Conservation (phyloP, 2,888 invertebrate genomes). For the Megalurothrips usitatus region DNA sequence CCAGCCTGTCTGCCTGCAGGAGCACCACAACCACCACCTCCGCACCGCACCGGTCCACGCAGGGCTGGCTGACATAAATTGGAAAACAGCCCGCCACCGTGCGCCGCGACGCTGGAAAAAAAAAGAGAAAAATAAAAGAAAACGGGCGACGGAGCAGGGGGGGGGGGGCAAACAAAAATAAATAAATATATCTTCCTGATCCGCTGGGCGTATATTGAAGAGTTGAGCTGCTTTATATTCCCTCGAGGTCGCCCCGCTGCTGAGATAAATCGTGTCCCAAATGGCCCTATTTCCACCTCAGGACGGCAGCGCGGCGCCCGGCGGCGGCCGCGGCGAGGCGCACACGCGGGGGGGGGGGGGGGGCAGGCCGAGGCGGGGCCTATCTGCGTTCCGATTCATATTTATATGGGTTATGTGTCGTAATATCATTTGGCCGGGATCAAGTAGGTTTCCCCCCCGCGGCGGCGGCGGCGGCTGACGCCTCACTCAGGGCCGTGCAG, state of each 20-base stretch:
- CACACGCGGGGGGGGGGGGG: too few relatives aligned
- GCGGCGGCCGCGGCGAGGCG: not conserved
- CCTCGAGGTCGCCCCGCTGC: not conserved
- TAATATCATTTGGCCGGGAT: slow-evolving; percentile 23
- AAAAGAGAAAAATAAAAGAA: not conserved
- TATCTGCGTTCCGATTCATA: slow-evolving; percentile 18
- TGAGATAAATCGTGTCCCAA: slow-evolving; percentile 22
- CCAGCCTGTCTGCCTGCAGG: too few relatives aligned
- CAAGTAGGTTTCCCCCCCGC: not conserved
- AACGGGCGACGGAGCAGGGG: too few relatives aligned
- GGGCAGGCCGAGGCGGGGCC: not conserved
- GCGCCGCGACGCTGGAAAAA: not conserved
- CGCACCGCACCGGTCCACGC: too few relatives aligned
- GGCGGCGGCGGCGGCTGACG: not conserved
- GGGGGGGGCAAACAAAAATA: slow-evolving; percentile 6
- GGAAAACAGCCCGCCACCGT: not conserved
- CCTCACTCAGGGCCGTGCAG: not conserved
- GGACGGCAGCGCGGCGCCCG: not conserved
- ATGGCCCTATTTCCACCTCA: slow-evolving; percentile 23
- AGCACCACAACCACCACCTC: too few relatives aligned
- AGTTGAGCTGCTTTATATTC: slow-evolving; percentile 25
- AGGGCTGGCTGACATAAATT: not conserved
- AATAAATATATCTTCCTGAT: slow-evolving; percentile 22
- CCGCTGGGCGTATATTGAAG: slow-evolving; percentile 9
- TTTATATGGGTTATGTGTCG: slow-evolving; percentile 3